These are phyloP conservation scores for Smittia sp. DNA, from an alignment of 2,888 invertebrate genomes.

Conservation along the genomic window DNA sequence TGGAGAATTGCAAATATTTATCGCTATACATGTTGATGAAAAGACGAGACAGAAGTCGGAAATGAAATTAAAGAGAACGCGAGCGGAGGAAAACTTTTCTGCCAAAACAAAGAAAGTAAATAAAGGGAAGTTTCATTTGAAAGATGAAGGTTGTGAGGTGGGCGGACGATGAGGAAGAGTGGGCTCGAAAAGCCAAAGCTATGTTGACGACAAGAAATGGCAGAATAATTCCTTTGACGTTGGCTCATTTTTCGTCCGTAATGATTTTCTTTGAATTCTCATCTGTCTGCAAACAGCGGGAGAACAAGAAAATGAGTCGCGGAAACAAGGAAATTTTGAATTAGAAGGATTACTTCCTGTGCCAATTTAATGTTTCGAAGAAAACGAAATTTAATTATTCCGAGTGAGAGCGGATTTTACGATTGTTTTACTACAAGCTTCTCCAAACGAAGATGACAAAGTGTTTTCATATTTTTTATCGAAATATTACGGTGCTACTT, in stretches of 20 bases:
- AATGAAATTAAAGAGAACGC: background rate
- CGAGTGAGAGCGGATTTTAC: background rate
- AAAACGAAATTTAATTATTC: slow-evolving; percentile 3
- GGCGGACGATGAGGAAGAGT: background rate
- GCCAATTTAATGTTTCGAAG: background rate
- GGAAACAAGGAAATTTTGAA: background rate
- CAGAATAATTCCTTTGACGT: slow-evolving; percentile 16
- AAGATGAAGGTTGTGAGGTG: background rate
- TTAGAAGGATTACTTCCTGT: background rate
- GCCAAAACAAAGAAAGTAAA: background rate
- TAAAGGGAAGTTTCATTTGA: background rate
- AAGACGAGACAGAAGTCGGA: background rate
- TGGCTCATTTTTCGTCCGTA: background rate
- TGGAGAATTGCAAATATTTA: slow-evolving; percentile 1
- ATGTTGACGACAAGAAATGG: background rate
- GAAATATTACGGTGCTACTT: background rate
- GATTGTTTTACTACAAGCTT: background rate
- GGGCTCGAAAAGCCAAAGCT: background rate
- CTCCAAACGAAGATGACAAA: background rate
- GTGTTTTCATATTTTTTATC: background rate
- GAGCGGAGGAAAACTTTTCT: background rate
- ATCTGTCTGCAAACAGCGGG: background rate
- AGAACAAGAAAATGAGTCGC: background rate
- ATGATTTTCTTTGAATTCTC: background rate
- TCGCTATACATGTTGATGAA: background rate